Conservation (phyloP, 1,140 invertebrate genomes). For the Hirudo medicinalis region DNA sequence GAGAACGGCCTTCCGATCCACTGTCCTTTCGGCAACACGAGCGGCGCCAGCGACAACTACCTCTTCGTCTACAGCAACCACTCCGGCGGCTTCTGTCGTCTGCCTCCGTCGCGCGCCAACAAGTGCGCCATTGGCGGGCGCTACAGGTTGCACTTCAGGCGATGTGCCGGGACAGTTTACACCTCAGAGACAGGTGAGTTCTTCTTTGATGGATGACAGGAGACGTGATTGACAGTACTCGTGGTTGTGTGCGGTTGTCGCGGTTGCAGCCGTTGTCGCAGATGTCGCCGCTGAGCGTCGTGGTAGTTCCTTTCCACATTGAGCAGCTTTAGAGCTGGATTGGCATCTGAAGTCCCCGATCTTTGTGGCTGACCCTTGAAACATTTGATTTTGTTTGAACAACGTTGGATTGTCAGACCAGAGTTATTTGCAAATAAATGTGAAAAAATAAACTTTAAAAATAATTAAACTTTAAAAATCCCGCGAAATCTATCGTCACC, state of each 20-base stretch:
- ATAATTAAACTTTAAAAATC: too few relatives aligned
- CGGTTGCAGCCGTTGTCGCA: too few relatives aligned
- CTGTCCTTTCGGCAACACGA: neutral
- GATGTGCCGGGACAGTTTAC: constrained; percentile 1
- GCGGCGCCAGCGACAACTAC: neutral
- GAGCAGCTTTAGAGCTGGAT: too few relatives aligned
- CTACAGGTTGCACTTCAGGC: neutral
- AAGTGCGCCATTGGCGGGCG: neutral
- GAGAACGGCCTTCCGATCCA: neutral
- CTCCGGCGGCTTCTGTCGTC: neutral
- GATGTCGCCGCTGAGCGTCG: too few relatives aligned
- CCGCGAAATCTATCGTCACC: too few relatives aligned
- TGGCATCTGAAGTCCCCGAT: too few relatives aligned
- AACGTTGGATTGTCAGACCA: neutral
- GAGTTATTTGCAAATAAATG: neutral
- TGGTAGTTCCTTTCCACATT: too few relatives aligned
- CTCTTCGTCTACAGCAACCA: constrained; percentile 8
- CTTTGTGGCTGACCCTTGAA: too few relatives aligned
- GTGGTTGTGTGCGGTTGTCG: too few relatives aligned
- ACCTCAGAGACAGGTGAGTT: neutral
- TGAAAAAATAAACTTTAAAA: too few relatives aligned
- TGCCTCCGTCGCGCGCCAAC: neutral
- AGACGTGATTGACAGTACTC: too few relatives aligned
- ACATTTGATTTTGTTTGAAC: too few relatives aligned
- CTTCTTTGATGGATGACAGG: neutral